phyloP scores from a whole-genome alignment of 64 coral and sea anemone genomes.

The Montipora foliosa region DNA sequence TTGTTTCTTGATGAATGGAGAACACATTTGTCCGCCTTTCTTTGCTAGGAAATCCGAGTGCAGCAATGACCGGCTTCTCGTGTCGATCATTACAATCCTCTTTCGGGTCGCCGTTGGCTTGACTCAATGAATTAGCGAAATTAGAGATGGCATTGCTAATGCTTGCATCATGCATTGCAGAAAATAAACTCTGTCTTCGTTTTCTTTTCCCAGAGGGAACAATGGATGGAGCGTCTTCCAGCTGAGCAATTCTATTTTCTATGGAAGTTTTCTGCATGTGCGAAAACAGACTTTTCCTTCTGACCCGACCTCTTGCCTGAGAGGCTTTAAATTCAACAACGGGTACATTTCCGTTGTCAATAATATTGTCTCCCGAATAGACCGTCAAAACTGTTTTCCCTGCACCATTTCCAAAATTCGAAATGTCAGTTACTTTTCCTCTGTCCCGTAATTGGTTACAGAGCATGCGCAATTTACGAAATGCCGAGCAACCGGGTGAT shows the following conservation, averaged over 20 bases:
- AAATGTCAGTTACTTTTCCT: not conserved
- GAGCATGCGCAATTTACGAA: not conserved
- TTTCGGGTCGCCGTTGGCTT: not conserved
- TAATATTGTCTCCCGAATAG: not conserved
- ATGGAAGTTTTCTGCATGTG: not conserved
- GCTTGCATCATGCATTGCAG: constrained; percentile 43
- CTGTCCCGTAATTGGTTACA: not conserved
- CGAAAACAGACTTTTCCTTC: constrained; percentile 32
- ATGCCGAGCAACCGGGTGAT: not conserved
- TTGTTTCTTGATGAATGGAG: constrained; percentile 19
- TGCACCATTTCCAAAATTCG: not conserved
- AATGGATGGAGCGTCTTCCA: not conserved
- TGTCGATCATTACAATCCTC: not conserved
- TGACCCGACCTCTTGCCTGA: not conserved
- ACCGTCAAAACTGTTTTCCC: not conserved
- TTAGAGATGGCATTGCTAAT: constrained; percentile 32
- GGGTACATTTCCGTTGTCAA: not conserved
- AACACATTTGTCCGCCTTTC: constrained; percentile 25
- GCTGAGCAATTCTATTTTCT: constrained; percentile 15
- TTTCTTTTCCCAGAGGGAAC: not conserved
- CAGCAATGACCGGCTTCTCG: not conserved
- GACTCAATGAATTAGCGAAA: constrained; percentile 15
- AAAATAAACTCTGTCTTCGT: constrained; percentile 33
- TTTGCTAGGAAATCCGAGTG: not conserved
- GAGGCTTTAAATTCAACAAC: not conserved